Conservation (phyloP, 2,797 vertebrate species). For the Manis crassicaudata region DNA sequence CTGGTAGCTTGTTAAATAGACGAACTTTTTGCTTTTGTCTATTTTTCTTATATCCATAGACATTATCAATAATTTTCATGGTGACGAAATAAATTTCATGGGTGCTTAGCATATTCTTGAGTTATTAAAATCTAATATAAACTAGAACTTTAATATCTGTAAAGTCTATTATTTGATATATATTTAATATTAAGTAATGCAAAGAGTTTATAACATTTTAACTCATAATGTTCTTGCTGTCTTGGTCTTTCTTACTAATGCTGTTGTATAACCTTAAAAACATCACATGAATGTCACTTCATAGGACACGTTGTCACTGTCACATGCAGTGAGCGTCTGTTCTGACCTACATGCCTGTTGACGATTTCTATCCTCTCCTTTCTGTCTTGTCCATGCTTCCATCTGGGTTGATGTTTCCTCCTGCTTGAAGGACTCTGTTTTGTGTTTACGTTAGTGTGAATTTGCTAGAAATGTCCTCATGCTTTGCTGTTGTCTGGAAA, state of each 20-base stretch:
- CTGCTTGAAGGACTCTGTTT: background rate
- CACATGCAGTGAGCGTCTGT: fast-evolving
- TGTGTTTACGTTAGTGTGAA: background rate
- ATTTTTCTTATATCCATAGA: too few relatives aligned
- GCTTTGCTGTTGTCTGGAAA: background rate
- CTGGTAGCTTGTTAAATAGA: background rate
- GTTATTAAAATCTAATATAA: background rate
- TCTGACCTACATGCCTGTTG: too few relatives aligned
- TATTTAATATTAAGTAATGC: background rate
- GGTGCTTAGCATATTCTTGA: background rate
- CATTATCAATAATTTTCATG: too few relatives aligned
- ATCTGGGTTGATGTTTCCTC: background rate
- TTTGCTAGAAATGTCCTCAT: background rate
- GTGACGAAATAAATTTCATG: background rate
- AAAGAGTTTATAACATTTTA: background rate
- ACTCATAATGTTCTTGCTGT: background rate
- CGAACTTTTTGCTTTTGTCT: too few relatives aligned
- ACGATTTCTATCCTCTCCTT: background rate
- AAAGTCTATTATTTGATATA: too few relatives aligned
- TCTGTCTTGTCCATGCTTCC: background rate
- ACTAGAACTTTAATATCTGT: background rate
- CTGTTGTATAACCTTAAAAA: too few relatives aligned
- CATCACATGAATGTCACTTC: too few relatives aligned
- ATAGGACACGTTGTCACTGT: fast-evolving
- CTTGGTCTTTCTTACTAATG: background rate